Base-by-base conservation (phyloP, 2,888 invertebrate species). In the Cotesia congregata region DNA sequence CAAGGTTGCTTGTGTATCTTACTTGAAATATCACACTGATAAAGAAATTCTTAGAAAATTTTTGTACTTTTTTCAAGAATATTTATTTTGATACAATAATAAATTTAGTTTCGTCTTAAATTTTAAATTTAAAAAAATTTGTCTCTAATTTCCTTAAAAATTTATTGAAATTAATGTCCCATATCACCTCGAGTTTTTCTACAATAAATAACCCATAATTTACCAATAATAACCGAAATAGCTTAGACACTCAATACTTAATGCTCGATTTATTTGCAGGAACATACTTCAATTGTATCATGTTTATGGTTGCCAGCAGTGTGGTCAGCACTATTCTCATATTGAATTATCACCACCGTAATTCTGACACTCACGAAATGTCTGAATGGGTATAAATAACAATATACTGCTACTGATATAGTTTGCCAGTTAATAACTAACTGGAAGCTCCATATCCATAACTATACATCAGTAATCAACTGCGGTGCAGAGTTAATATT, bases 291-390 rank as follows among this genome's bases (percentile, higher is more conserved):
- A 98, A 98, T 93, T 98, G 98, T 92, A 98, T 98, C 92, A 98
- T 98, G 98, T 97, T 98, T 92, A 98, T 98, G 98, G 98, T 98
- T 91, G 98, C 98, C 87, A 96, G 98, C 87, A 98, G 98, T 84
- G 98, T 98, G 90, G 97, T 98, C 89, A 97, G 97, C 90, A 98
- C 98, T 83, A 98, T 98, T 89, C 95, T 98, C 88, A 98, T 98
- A 90, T 94, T 98, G 88, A 98, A 98, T 92, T 98, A 97, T 92
- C 98, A 98, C 91, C 98, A 98, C 92, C 94, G 98, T 89, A 97
- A 97, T 90, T 94, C 98, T 86, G 97, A 98, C 91, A 98, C 97
- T 84, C 98, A 98, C 91, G 96, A 95, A 91, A 98, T 98, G 97
- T 97, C 98, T 88, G 94, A 95, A 90, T 98, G 98, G 97, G 98